phyloP scores from a whole-genome alignment of 2,113 vertebrate species.

The Cebus imitator region DNA sequence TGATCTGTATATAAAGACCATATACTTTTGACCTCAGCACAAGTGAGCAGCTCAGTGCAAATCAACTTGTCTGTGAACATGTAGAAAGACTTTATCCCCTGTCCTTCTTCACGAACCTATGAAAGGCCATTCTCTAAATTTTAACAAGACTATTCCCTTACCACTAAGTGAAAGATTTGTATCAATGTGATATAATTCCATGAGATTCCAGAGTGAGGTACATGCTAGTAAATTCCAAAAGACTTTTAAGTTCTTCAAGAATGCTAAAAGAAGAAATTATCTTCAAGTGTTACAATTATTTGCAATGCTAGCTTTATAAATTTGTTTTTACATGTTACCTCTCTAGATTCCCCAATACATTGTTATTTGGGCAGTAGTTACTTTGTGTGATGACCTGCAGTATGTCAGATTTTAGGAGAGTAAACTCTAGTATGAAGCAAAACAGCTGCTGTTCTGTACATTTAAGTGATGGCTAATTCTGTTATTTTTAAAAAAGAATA shows the following conservation, averaged over 20 bases:
- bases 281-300: slow-evolving; percentile 28
- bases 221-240: not conserved
- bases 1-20: not conserved
- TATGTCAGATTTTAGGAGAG: not conserved
- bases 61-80: not conserved
- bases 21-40: not conserved
- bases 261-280: not conserved
- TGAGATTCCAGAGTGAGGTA: not conserved
- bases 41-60: not conserved
- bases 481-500: not conserved
- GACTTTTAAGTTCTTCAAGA: not conserved
- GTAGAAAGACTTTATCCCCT: not conserved
- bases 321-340: not conserved
- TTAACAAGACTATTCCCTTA: not conserved
- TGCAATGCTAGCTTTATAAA: not conserved
- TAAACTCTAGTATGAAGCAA: not conserved
- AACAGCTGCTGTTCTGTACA: not conserved
- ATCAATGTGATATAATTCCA: not conserved
- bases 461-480: not conserved
- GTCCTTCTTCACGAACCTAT: not conserved
- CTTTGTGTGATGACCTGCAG: not conserved
- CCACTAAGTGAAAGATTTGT: not conserved
- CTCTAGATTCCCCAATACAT: not conserved
- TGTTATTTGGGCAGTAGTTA: slow-evolving; percentile 31
- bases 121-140: not conserved